Evolutionary conservation across 2,888 invertebrate species (phyloP), one percentile per base, ranked within the genome.

Genomic region (Chromoteleia sp.): DNA sequence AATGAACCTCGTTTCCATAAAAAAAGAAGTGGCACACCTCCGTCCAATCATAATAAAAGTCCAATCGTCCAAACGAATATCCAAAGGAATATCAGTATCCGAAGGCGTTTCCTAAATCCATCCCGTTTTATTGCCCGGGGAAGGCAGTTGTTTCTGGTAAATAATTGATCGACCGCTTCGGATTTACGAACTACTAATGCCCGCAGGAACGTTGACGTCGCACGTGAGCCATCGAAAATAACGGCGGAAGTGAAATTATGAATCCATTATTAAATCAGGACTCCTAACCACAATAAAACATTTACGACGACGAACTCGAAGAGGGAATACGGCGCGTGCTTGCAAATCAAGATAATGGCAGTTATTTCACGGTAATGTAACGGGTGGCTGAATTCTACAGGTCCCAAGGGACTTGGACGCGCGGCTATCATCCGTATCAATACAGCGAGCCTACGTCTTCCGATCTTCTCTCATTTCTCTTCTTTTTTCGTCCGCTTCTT

Each of bases 261-360:
- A 65, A 78, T 50, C 58, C 78, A 68, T 80, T 74, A 74, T 68
- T 58, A 74, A 77, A 77, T 74, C 71, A 73, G 17, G 54, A 36
- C 12, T 50, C 29, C 56, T 25, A 8, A 21, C 15, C 36, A 21
- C 30, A 25, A 61, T 74, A 65, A 81, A 81, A 73, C 61, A 81
- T 76, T 77, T 58, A 81, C 65, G 58, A 75, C 43, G 67, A 67
- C 50, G 52, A 74, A 75, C 71, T 19, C 48, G 59, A 48, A 14
- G 14, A 43, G 71, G 70, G 58, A 58, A 45, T 45, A 43, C 8
- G 48, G 58, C 76, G 80, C 68, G 75, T 59, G 76, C 80, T 84
- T 86, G 88, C 89, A 91, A 91, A 90, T 91, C 91, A 91, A 89
- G 90, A 88, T 90, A 91, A 90, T 91, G 88, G 89, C 80, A 85